Evolutionary conservation across 2,888 invertebrate species (phyloP), one percentile per base, ranked within the genome.

Genomic region (Oscheius sp.): DNA sequence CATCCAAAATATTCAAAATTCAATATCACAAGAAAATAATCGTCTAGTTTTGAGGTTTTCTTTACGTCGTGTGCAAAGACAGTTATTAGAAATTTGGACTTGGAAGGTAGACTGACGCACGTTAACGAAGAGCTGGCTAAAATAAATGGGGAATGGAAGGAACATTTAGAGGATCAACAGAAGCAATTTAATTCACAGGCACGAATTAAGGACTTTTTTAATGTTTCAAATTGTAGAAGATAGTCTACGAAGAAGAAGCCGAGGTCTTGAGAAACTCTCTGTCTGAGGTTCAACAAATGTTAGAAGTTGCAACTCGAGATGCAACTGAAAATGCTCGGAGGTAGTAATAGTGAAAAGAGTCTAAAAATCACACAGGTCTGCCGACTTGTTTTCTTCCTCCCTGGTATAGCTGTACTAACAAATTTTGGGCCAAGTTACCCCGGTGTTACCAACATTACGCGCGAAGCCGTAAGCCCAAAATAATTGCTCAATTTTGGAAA

Each of bases 131-230:
- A 80, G 53, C 46, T 78, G 42, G 67, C 67, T 1, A 74, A 75
- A 69, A 63, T 82, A 10, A 79, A 79, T 61, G 80, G 78, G 31
- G 72, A 76, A n/a, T 80, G 80, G 80, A 78, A 78, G 20, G 72
- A 65, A n/a, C 71, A 71, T 45, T 48, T 79, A 39, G 69, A 69
- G 33, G 73, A 71, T 31, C 74, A 74, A 42, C 74, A 76, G 37
- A 33, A 74, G 27, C 71, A 76, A 66, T 76, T 75, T 76, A 68
- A 68, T 2, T 65, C 57, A n/a, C 50, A 72, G 55, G 79, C 76
- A 15, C 2, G 10, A n/a, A 20, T 37, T 15, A 12, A 65, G 8
- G 10, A 20, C 52, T 20, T 20, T n/a, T n/a, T n/a, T n/a, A n/a
- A n/a, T n/a, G n/a, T n/a, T n/a, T n/a, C n/a, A 23, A 58, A 27